phyloP scores from a whole-genome alignment of 92 coral and sea anemone genomes.

The Zoanthus sociatus region DNA sequence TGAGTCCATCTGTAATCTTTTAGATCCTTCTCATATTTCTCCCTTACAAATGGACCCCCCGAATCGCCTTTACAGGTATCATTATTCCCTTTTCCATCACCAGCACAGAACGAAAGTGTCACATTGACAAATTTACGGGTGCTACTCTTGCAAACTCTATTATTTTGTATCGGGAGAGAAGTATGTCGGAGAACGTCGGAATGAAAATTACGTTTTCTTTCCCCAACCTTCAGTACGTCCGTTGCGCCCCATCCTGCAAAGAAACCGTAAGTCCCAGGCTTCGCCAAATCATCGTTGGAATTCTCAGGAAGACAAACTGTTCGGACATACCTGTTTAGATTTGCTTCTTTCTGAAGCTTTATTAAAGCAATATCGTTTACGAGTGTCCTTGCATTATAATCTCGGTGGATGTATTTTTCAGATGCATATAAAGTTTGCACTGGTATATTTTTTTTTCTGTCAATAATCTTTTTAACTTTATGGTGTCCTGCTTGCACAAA shows the following conservation, averaged over 20 bases:
- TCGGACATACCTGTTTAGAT: constrained; percentile 54
- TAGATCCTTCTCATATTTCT: background rate
- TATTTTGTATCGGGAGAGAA: constrained; percentile 60
- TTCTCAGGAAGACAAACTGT: constrained; percentile 65
- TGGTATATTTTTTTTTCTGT: constrained; percentile 32
- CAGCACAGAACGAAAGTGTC: constrained; percentile 69
- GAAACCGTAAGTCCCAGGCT: constrained; percentile 35
- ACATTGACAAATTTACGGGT: constrained; percentile 38
- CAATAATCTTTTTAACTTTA: background rate
- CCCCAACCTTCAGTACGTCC: background rate
- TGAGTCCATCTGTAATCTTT: constrained; percentile 67
- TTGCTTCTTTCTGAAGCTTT: constrained; percentile 32
- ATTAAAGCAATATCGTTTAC: constrained; percentile 69
- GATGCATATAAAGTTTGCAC: constrained; percentile 41
- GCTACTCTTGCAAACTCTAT: constrained; percentile 47
- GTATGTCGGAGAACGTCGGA: constrained; percentile 73
- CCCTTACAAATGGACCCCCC: constrained; percentile 73
- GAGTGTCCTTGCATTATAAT: background rate
- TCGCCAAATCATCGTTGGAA: constrained; percentile 44
- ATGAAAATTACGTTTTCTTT: background rate
- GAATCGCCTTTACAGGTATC: constrained; percentile 76
- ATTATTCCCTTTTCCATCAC: constrained; percentile 61
- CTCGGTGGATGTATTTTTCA: constrained; percentile 58
- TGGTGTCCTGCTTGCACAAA: constrained; percentile 64
- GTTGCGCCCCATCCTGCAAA: constrained; percentile 75